phyloP scores from a whole-genome alignment of 2,888 invertebrate genomes.

The Microchrysa polita region DNA sequence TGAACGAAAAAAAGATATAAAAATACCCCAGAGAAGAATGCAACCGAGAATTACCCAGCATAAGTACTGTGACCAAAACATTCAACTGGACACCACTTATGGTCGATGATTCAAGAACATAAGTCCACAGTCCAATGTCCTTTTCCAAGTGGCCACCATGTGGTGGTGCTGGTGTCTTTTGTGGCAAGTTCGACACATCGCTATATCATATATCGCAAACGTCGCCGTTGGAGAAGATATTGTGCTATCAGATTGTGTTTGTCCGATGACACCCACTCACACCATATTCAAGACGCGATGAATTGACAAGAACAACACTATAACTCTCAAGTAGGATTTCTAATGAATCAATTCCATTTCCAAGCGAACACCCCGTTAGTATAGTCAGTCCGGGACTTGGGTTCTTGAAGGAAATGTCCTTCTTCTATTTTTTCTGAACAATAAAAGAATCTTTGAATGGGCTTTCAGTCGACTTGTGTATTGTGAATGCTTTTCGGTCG shows the following conservation, averaged over 20 bases:
- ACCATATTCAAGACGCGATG: not conserved
- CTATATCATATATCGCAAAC: too few species aligned
- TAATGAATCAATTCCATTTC: constrained; percentile 21
- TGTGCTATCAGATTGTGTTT: not conserved
- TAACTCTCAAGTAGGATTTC: not conserved
- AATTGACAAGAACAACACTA: not conserved
- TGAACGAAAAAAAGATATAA: not conserved
- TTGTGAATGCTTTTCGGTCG: not conserved
- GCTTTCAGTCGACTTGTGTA: not conserved
- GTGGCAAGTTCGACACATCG: too few species aligned
- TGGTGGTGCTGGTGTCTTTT: too few species aligned
- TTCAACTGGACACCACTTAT: not conserved
- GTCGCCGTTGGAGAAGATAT: too few species aligned
- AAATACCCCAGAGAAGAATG: not conserved
- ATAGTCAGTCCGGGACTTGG: not conserved
- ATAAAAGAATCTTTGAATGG: not conserved
- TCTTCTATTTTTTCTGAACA: not conserved
- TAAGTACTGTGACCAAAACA: not conserved
- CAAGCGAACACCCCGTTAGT: not conserved
- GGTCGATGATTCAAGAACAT: not conserved
- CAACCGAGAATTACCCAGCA: not conserved
- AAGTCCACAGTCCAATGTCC: not conserved
- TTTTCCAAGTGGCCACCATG: not conserved
- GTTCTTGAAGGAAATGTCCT: not conserved
- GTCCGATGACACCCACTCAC: not conserved